Conservation (phyloP, 2,797 vertebrate genomes). For the Cyclura pinguis region DNA sequence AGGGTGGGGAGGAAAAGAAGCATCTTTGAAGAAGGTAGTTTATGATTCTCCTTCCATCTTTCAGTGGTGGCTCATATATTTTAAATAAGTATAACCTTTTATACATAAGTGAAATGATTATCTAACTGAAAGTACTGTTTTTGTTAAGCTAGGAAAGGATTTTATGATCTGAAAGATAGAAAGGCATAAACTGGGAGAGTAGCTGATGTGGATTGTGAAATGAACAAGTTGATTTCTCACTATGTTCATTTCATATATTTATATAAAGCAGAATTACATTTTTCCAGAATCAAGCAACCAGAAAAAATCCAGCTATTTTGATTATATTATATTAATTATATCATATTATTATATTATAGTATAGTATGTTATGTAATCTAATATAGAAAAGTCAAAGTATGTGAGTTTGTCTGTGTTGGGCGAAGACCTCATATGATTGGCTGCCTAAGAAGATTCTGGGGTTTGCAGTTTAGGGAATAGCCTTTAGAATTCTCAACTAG, state of each 20-base stretch:
- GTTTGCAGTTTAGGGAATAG: too few species aligned
- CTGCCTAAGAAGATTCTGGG: too few species aligned
- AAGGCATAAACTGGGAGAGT: constrained; percentile 70
- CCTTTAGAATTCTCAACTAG: too few species aligned
- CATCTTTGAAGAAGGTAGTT: constrained; percentile 68
- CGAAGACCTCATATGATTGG: too few species aligned
- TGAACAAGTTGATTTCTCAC: constrained; percentile 77
- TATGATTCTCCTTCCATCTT: constrained; percentile 71
- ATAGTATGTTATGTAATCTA: too few species aligned
- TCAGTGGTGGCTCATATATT: constrained; percentile 79
- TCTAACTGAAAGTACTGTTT: constrained; percentile 75
- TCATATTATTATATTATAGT: too few species aligned
- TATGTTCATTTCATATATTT: constrained; percentile 58
- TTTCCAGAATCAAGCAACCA: neutral
- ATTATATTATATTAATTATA: too few species aligned
- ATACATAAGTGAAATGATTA: constrained; percentile 80
- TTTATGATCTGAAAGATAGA: constrained; percentile 75
- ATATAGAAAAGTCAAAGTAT: too few species aligned
- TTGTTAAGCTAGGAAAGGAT: constrained; percentile 75
- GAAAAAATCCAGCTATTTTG: neutral
- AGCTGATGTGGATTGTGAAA: constrained; percentile 74
- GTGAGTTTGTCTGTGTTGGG: too few species aligned
- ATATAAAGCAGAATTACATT: constrained; percentile 42
- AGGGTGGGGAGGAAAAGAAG: constrained; percentile 54
- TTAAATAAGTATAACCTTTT: constrained; percentile 78